Conservation (phyloP, 2,113 vertebrate species). For the Synodontis membranacea region DNA sequence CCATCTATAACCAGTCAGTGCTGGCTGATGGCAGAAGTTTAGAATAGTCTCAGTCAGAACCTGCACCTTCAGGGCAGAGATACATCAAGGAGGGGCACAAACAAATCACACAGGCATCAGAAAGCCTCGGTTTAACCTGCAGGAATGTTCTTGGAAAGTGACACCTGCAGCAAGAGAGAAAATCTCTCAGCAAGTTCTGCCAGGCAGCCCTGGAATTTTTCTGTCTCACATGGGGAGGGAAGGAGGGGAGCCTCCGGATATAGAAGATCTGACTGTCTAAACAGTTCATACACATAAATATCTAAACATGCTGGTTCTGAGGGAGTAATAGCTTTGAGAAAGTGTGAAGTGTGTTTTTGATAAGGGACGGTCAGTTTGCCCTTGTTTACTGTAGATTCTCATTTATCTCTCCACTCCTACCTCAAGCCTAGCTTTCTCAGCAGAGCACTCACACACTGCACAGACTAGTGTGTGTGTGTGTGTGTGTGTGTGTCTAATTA, state of each 20-base stretch:
- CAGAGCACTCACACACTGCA: not conserved
- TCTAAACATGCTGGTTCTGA: constrained; percentile 15
- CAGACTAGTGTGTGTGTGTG: not conserved
- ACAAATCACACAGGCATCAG: constrained; percentile 66
- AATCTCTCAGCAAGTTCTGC: constrained; percentile 64
- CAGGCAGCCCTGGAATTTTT: constrained; percentile 68
- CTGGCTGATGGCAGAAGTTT: constrained; percentile 20
- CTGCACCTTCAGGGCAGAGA: constrained; percentile 29
- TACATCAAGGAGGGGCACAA: constrained; percentile 45
- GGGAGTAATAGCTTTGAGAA: constrained; percentile 15
- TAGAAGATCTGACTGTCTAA: constrained; percentile 21
- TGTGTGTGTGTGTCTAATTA: not conserved
- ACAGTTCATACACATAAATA: constrained; percentile 7
- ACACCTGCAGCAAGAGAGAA: constrained; percentile 68
- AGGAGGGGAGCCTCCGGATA: not conserved
- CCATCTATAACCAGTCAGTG: not conserved
- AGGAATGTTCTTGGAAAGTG: constrained; percentile 67
- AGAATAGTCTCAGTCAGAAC: constrained; percentile 32
- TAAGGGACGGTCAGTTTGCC: not conserved
- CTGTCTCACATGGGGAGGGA: not conserved
- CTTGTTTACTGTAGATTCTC: not conserved
- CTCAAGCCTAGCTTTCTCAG: not conserved
- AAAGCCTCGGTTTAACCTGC: constrained; percentile 54
- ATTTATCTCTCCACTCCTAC: not conserved
- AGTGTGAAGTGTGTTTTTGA: constrained; percentile 6